These are phyloP conservation scores for Caenorhabditis tropicalis DNA, from an alignment of 1,140 invertebrate species.

Conservation along the genomic window DNA sequence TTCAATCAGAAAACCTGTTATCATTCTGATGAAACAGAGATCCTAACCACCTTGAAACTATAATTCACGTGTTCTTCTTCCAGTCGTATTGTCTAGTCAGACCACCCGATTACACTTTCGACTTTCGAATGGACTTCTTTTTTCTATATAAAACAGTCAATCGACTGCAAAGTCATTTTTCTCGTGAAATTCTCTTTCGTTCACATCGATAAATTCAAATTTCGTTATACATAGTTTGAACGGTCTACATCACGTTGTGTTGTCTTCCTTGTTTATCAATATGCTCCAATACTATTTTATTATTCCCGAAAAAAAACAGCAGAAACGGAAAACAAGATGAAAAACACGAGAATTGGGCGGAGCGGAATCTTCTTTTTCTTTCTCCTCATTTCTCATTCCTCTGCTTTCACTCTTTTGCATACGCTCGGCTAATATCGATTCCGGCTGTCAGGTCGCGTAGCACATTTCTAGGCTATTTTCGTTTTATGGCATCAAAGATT, in stretches of 20 bases:
- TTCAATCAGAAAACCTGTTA: neutral
- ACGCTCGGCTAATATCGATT: neutral
- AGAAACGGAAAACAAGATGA: neutral
- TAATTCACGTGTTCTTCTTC: neutral
- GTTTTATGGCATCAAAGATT: neutral
- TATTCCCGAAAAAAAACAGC: conserved; percentile 31
- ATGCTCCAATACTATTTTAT: neutral
- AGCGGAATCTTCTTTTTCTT: neutral
- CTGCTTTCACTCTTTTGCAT: neutral
- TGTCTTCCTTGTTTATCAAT: neutral
- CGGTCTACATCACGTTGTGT: neutral
- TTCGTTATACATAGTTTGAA: too few species aligned
- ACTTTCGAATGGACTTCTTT: neutral
- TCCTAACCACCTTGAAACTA: neutral
- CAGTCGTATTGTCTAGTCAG: neutral
- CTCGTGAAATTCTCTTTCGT: too few species aligned
- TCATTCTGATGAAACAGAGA: neutral
- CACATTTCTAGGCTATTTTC: neutral
- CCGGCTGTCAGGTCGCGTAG: neutral
- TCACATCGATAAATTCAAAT: too few species aligned
- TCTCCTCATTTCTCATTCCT: conserved; percentile 15
- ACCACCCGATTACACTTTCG: neutral
- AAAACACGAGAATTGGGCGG: neutral
- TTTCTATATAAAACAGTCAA: neutral
- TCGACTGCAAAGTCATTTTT: too few species aligned